Evolutionary conservation across 2,797 vertebrate genomes (phyloP).

Genomic region (Arvicola amphibius): DNA sequence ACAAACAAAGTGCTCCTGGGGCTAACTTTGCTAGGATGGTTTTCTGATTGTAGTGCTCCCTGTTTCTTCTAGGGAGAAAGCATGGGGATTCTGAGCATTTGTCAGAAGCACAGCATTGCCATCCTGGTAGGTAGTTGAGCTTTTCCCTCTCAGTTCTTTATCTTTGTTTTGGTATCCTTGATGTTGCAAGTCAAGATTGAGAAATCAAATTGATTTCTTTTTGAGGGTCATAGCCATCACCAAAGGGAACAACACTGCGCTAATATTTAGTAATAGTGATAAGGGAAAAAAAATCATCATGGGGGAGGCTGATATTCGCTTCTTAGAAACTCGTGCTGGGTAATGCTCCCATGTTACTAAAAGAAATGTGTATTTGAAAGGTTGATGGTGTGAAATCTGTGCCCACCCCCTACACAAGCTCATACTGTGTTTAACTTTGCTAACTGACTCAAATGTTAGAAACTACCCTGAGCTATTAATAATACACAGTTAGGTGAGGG

Average conservation of each 20-base stretch:
- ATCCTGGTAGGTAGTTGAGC: background rate
- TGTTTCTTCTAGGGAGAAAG: background rate
- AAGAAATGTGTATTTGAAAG: slow-evolving; percentile 40
- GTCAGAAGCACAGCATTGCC: background rate
- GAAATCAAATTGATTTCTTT: slow-evolving; percentile 55
- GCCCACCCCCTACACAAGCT: background rate
- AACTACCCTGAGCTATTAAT: background rate
- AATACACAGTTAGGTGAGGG: background rate
- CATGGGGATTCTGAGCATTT: background rate
- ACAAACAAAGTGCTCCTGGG: background rate
- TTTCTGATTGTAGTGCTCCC: slow-evolving; percentile 6
- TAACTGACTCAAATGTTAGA: background rate
- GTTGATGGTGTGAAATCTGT: background rate
- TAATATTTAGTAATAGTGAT: slow-evolving; percentile 56
- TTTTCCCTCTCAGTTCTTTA: slow-evolving; percentile 13
- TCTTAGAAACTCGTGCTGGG: slow-evolving; percentile 44
- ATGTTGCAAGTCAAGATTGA: slow-evolving; percentile 53
- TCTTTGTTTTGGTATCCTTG: slow-evolving; percentile 52
- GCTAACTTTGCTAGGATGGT: background rate
- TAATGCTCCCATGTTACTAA: background rate
- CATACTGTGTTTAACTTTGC: slow-evolving; percentile 23
- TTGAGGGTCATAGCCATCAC: slow-evolving; percentile 16
- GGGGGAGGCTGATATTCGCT: background rate
- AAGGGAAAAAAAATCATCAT: slow-evolving; percentile 19
- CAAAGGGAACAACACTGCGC: slow-evolving; percentile 9